phyloP scores from a whole-genome alignment of 1,140 invertebrate genomes.

The Chironomus striatipennis region DNA sequence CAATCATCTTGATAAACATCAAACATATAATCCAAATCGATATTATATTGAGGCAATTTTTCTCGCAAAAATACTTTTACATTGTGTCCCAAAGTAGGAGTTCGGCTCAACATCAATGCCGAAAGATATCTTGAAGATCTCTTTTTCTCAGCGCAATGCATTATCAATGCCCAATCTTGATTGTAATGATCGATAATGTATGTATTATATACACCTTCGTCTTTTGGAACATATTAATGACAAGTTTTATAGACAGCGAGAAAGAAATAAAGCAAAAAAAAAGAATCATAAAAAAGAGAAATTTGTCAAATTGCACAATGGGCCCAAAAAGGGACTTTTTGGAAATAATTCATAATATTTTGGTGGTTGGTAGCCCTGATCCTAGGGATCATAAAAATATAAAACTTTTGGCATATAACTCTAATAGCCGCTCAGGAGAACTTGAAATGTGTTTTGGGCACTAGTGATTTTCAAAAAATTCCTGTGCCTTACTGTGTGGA shows the following conservation, averaged over 20 bases:
- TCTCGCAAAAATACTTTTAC: conserved; percentile 46
- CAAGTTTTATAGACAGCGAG: conserved; percentile 27
- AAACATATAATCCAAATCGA: conserved; percentile 74
- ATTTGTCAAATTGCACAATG: too few relatives aligned
- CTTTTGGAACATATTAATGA: conserved; percentile 39
- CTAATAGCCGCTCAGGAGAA: too few relatives aligned
- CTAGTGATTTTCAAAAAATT: too few relatives aligned
- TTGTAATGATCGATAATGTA: conserved; percentile 78
- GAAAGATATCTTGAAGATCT: conserved; percentile 70
- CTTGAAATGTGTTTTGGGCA: too few relatives aligned
- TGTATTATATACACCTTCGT: conserved; percentile 82
- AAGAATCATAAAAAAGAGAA: conserved; percentile 1
- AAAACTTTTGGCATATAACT: too few relatives aligned
- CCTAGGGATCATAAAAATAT: too few relatives aligned
- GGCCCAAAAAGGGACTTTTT: too few relatives aligned
- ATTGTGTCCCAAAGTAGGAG: conserved; percentile 48
- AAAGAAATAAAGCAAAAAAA: too few relatives aligned
- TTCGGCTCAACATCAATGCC: conserved; percentile 69
- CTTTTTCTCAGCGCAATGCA: conserved; percentile 77
- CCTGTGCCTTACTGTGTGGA: too few relatives aligned
- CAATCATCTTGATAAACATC: conserved; percentile 65
- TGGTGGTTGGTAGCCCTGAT: too few relatives aligned
- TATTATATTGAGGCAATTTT: conserved; percentile 60
- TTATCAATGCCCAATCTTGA: conserved; percentile 64
- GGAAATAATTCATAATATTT: too few relatives aligned